These are phyloP conservation scores for Macrobrachium nipponense DNA, from an alignment of 1,140 invertebrate genomes.

Conservation along the genomic window DNA sequence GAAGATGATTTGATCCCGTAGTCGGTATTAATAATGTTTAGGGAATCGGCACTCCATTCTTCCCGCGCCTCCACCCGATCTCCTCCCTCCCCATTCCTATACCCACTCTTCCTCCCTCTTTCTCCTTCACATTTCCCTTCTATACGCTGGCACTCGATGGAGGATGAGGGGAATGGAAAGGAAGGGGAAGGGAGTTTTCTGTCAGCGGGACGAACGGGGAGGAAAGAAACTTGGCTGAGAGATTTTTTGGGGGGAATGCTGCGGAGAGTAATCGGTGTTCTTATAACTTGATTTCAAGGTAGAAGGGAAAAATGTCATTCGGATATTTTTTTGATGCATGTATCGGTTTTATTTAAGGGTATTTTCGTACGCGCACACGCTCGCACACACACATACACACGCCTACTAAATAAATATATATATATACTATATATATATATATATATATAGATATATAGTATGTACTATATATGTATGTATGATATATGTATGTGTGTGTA, in stretches of 20 bases:
- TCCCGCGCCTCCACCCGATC: background rate
- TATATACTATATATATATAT: constrained; percentile 9
- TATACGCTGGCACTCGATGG: background rate
- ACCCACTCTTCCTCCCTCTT: background rate
- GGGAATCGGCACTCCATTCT: background rate
- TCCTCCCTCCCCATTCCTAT: background rate
- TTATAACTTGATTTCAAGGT: too few relatives aligned
- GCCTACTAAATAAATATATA: background rate
- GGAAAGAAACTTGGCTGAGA: too few relatives aligned
- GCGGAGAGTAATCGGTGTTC: too few relatives aligned
- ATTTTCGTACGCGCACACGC: background rate
- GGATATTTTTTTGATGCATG: too few relatives aligned
- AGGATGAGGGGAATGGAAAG: constrained; percentile 9
- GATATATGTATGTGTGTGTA: background rate
- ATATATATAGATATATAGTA: constrained; percentile 9
- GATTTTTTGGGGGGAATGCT: too few relatives aligned
- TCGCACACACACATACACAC: background rate
- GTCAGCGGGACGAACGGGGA: too few relatives aligned
- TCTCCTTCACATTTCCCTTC: background rate
- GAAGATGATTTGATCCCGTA: too few relatives aligned
- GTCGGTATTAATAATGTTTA: too few relatives aligned
- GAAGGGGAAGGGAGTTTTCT: background rate
- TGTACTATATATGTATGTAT: background rate
- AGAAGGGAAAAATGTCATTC: too few relatives aligned
- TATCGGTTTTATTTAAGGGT: background rate